These are phyloP conservation scores for Amitus sp. DNA, from an alignment of 2,888 invertebrate genomes.

Conservation along the genomic window DNA sequence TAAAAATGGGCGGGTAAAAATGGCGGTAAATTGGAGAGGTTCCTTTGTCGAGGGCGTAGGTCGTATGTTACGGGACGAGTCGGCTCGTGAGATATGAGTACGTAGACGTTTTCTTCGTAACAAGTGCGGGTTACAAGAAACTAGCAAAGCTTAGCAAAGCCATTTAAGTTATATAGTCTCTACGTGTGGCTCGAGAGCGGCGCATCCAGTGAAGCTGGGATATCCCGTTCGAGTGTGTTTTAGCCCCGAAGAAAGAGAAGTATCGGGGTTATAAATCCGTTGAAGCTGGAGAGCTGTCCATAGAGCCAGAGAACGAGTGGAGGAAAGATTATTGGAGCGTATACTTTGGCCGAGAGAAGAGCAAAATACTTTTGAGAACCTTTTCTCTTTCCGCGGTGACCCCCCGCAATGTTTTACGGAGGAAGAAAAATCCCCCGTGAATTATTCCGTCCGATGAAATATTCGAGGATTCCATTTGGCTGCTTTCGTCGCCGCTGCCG, in stretches of 20 bases:
- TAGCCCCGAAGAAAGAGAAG: conserved; percentile 37
- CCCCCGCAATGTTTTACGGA: not conserved
- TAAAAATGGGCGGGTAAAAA: no score
- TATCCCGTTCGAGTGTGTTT: conserved; percentile 41
- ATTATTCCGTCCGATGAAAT: not conserved
- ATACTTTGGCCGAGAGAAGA: conserved; percentile 27
- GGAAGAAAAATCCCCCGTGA: no score
- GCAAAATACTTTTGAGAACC: conserved; percentile 28
- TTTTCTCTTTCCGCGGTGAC: conserved; percentile 1
- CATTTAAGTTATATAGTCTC: conserved; percentile 39
- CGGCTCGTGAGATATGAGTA: conserved; percentile 36
- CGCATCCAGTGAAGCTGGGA: conserved; percentile 25
- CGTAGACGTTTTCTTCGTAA: conserved; percentile 39
- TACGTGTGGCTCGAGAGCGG: conserved; percentile 23
- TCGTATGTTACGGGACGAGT: conserved; percentile 27
- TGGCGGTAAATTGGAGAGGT: no score
- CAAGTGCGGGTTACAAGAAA: conserved; percentile 40
- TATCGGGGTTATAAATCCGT: conserved; percentile 43
- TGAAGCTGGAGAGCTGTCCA: conserved; percentile 39
- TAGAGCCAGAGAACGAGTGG: conserved; percentile 37
- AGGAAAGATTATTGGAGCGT: conserved; percentile 44
- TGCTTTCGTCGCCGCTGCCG: not conserved
- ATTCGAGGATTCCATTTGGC: not conserved
- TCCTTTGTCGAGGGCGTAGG: conserved; percentile 25
- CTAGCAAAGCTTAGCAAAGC: conserved; percentile 39